Evolutionary conservation across 2,797 vertebrate genomes (phyloP), one percentile per base, ranked within the genome.

Genomic region (Lutjanus argentimaculatus): DNA sequence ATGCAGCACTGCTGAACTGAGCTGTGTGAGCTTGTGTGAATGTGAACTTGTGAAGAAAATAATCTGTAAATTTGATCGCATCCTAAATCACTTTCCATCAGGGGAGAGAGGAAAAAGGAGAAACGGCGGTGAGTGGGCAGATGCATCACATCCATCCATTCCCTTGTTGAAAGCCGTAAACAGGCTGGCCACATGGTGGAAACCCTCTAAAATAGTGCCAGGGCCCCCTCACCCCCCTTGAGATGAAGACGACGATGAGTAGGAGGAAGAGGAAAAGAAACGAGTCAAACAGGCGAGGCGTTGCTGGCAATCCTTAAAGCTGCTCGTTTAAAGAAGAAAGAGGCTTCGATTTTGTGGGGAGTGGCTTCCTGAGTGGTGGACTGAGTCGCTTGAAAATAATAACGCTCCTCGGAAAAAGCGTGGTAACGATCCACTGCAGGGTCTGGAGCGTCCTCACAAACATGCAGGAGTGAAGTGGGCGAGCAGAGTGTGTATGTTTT

Each of bases 141-240:
- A 67, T 63, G 49, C 53, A 80, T 82, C 58, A 15, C 45, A 16
- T 25, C 25, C 25, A 30, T 65, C n/a, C 17, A 19, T 64, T 71
- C 59, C 67, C 46, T 72, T n/a, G 49, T n/a, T 67, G 19, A 80
- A 66, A 77, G 53, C 48, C 64, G 2, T 19, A 25, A 66, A 58
- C 55, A 55, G 52, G 51, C 49, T 1, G 14, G 52, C 12, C 68
- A 66, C 74, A 70, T 65, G 71, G 15, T 52, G 42, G 55, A 79
- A 67, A 85, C 78, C 71, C 62, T 86, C 3, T 82, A 53, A 85
- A 82, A 75, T 71, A 59, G n/a, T 66, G 72, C 80, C 73, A 85
- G 67, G 55, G 73, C 77, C 69, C 77, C 22, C 62, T 70, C 65
- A 59, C 76, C 52, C 67, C 62, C 65, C 6, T 2, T 6, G 83